Evolutionary conservation across 2,113 vertebrate species (phyloP), one percentile per base, ranked within the genome.

Genomic region (Chauna torquata): DNA sequence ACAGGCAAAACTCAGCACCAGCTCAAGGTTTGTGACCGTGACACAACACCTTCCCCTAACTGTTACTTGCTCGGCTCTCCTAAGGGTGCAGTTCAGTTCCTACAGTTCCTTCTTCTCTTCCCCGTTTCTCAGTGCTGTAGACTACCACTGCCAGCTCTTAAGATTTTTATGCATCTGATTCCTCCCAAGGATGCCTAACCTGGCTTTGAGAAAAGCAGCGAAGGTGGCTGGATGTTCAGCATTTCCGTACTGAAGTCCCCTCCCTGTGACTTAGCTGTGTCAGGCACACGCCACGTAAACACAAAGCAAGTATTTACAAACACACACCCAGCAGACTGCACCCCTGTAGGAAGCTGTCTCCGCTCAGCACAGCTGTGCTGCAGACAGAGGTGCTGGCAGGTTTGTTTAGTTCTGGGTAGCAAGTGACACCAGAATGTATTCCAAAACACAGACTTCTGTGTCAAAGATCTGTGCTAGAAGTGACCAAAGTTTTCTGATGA

Each of bases 121-220:
- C 24, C 74, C 72, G 64, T 61, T 81, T 45, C 80, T 80, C 50
- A 18, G 82, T n/a, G 75, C 66, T 82, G 80, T 4, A 59, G 28
- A 30, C 62, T 52, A 11, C 38, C 16, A 8, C 16, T 20, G 19
- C 47, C 86, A 91, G 72, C 64, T 72, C 52, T n/a, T 14, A 34
- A 50, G 36, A 24, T 12, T 52, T 49, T 49, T 24, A n/a, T 15
- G 24, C 66, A 68, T 28, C 85, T 82, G 62, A 61, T 64, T 78
- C 78, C 61, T 92, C 86, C 57, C 49, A 68, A 40, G 61, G 84
- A 66, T 28, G 61, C 87, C 54, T 40, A 4, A 9, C 34, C 44
- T 50, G 50, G 62, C 0, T 0, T 6, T 44, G 32, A 3, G 45
- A 28, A 82, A 62, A 87, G 36, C 38, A 10, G 9, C 0, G 1